Conservation (phyloP, 2,113 vertebrate species). For the Colaptes auratus region DNA sequence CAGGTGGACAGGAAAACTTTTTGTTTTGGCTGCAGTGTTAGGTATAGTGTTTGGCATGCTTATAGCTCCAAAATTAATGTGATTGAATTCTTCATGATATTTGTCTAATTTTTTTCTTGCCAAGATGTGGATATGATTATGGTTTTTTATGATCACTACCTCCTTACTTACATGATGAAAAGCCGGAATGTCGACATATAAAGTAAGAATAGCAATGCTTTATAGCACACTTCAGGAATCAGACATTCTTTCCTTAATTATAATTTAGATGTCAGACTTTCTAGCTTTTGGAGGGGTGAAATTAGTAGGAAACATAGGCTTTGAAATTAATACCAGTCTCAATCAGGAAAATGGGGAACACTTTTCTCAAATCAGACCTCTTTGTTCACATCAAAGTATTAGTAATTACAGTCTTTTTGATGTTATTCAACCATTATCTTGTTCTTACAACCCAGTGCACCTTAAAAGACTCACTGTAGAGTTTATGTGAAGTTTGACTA, state of each 20-base stretch:
- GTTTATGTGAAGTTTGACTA: not conserved
- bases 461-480: not conserved
- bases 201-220: not conserved
- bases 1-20: not conserved
- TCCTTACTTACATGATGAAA: not conserved
- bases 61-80: not conserved
- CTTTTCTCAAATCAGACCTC: not conserved
- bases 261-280: not conserved
- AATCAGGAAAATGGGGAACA: not conserved
- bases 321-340: not conserved
- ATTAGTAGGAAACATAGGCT: not conserved
- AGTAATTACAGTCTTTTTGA: not conserved
- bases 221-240: not conserved
- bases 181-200: not conserved
- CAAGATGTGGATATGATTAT: not conserved
- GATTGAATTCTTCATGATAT: not conserved
- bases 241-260: not conserved
- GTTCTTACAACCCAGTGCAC: not conserved
- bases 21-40: not conserved
- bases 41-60: not conserved
- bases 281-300: not conserved
- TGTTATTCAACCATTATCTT: not conserved
- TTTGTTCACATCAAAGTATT: not conserved
- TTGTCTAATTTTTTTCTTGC: not conserved
- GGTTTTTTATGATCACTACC: not conserved